These are phyloP conservation scores for Ammodytes marinus DNA, from an alignment of 2,113 vertebrate species.

Conservation along the genomic window DNA sequence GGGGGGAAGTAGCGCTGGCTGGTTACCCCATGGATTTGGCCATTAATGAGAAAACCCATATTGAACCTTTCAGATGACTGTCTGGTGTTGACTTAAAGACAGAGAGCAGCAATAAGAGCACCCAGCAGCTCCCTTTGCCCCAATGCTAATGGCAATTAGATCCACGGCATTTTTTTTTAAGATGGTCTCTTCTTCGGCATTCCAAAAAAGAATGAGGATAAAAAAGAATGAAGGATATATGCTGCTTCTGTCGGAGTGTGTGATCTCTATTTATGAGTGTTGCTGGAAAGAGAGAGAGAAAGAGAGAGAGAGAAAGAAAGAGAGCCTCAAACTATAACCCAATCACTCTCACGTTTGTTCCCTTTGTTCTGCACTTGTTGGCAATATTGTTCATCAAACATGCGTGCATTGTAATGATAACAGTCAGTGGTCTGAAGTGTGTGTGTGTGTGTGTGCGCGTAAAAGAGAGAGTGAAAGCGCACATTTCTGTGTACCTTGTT, in stretches of 20 bases:
- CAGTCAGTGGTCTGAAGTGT: conserved; percentile 73
- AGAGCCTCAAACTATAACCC: conserved; percentile 67
- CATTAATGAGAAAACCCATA: conserved; percentile 87
- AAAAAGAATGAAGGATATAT: conserved; percentile 79
- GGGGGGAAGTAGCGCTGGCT: conserved; percentile 50
- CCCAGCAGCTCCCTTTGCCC: conserved; percentile 65
- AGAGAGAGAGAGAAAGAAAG: conserved; percentile 61
- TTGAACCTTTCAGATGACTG: conserved; percentile 83
- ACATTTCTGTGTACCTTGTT: conserved; percentile 77
- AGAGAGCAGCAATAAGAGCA: conserved; percentile 72
- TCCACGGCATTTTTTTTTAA: conserved; percentile 83
- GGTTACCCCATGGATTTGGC: conserved; percentile 81
- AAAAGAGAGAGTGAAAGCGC: conserved; percentile 40
- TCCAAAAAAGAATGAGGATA: conserved; percentile 80
- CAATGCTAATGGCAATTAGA: conserved; percentile 85
- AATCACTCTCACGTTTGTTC: conserved; percentile 77
- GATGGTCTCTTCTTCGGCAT: conserved; percentile 71
- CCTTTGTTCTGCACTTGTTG: conserved; percentile 82
- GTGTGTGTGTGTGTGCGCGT: not conserved
- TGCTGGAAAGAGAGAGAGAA: conserved; percentile 57
- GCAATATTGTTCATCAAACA: conserved; percentile 83
- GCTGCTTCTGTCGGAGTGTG: conserved; percentile 53
- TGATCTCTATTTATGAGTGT: conserved; percentile 84
- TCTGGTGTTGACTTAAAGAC: conserved; percentile 84
- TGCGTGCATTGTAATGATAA: conserved; percentile 83